Percentiles rank a stretch among this genome's conserved stretches.
Evolutionary conservation across 2,797 vertebrate genomes (phyloP).

Genomic region (Bradypodion pumilum): DNA sequence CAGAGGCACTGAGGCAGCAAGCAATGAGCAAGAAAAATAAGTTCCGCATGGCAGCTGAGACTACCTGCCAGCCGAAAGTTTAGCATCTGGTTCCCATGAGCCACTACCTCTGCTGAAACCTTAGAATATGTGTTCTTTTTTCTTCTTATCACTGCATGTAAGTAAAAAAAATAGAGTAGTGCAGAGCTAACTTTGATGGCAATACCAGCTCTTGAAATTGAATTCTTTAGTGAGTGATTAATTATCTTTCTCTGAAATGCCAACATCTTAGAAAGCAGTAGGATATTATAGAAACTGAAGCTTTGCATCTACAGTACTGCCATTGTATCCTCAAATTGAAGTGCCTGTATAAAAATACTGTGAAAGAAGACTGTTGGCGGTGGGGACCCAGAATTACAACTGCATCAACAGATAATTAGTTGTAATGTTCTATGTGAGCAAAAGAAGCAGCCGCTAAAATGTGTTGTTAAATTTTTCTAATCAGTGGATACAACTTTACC

Average conservation of each 20-base stretch:
- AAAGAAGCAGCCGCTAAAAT: background rate
- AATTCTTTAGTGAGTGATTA: background rate
- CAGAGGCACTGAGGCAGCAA: background rate
- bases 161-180: background rate
- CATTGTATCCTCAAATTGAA: constrained; percentile 23
- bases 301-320: background rate
- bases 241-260: background rate
- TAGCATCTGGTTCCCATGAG: background rate
- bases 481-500: background rate
- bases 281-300: background rate
- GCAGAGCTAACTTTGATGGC: background rate
- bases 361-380: background rate
- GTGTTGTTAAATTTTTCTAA: background rate
- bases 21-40: background rate
- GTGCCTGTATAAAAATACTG: background rate
- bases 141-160: background rate
- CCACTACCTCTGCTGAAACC: background rate
- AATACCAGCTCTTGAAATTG: background rate
- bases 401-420: background rate
- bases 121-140: too few relatives aligned
- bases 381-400: background rate
- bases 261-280: background rate
- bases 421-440: background rate
- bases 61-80: background rate
- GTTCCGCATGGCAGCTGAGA: background rate